Percentiles rank a stretch among this genome's conserved stretches.
phyloP scores from a whole-genome alignment of 2,888 invertebrate genomes.

The Chouioia cunea region DNA sequence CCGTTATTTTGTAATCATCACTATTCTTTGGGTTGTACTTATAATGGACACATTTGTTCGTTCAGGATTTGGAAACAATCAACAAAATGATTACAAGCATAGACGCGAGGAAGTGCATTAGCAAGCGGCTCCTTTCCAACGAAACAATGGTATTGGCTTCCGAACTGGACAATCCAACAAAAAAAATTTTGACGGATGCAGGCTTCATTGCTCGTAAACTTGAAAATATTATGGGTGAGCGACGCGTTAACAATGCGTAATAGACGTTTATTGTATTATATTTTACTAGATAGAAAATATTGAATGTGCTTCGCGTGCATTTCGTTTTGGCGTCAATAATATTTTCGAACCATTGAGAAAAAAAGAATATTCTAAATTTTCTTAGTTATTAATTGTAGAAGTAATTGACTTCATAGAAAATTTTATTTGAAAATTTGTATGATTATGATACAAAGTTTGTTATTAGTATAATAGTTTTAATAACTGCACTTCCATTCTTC shows the following conservation, averaged over 20 bases:
- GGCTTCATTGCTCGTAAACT: conserved; percentile 62
- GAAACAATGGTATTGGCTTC: conserved; percentile 63
- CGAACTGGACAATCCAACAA: conserved; percentile 22
- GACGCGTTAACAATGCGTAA: conserved; percentile 66
- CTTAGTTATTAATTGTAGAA: too few species aligned
- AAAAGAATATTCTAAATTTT: too few species aligned
- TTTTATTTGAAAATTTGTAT: too few species aligned
- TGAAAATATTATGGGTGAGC: conserved; percentile 68
- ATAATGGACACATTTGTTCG: conserved; percentile 42
- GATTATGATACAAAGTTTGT: too few species aligned
- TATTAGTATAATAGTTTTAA: too few species aligned
- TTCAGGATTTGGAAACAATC: conserved; percentile 82
- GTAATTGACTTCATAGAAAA: too few species aligned
- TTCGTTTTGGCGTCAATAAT: too few species aligned
- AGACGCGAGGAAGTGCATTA: conserved; percentile 67
- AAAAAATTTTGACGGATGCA: conserved; percentile 43
- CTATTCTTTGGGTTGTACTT: conserved; percentile 11
- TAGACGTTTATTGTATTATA: too few species aligned
- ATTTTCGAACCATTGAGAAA: too few species aligned
- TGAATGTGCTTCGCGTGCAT: too few species aligned
- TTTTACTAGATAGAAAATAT: too few species aligned
- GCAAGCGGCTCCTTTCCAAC: conserved; percentile 71
- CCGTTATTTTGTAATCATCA: conserved; percentile 12
- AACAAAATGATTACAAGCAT: conserved; percentile 82
- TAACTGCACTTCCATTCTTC: too few species aligned